Conservation (phyloP, 1,140 invertebrate genomes). For the Diabrotica undecimpunctata region DNA sequence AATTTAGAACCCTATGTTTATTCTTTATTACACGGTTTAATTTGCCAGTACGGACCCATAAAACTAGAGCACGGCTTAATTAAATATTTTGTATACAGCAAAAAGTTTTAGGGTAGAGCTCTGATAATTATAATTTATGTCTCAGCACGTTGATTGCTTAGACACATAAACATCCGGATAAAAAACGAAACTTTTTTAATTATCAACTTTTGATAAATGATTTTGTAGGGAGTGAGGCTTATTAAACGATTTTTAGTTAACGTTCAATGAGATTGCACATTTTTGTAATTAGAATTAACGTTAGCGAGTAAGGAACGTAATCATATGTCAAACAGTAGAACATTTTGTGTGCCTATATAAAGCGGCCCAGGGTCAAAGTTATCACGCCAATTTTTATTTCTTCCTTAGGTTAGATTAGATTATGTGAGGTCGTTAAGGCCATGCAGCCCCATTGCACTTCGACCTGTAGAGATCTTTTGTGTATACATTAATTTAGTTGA, state of each 20-base stretch:
- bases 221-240: not conserved
- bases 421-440: too few species aligned
- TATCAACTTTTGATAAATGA: conserved; percentile 16
- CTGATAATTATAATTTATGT: conserved; percentile 12
- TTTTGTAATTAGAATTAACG: too few species aligned
- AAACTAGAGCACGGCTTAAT: conserved; percentile 9
- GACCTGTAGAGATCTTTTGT: too few species aligned
- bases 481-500: too few species aligned
- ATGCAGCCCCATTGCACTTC: too few species aligned
- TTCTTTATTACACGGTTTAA: not conserved
- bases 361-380: too few species aligned
- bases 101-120: conserved; percentile 1
- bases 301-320: too few species aligned
- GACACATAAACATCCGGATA: conserved; percentile 11
- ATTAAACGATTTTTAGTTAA: not conserved
- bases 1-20: too few species aligned
- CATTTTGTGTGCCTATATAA: too few species aligned
- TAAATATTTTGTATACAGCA: conserved; percentile 12
- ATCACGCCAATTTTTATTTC: too few species aligned
- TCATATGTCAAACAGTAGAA: too few species aligned
- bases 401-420: too few species aligned
- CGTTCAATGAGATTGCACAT: not conserved
- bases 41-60: not conserved
- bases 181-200: conserved; percentile 10
- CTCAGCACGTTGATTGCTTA: conserved; percentile 11